These are phyloP conservation scores for Paramormyrops kingsleyae DNA, from an alignment of 2,113 vertebrate species.

Conservation along the genomic window DNA sequence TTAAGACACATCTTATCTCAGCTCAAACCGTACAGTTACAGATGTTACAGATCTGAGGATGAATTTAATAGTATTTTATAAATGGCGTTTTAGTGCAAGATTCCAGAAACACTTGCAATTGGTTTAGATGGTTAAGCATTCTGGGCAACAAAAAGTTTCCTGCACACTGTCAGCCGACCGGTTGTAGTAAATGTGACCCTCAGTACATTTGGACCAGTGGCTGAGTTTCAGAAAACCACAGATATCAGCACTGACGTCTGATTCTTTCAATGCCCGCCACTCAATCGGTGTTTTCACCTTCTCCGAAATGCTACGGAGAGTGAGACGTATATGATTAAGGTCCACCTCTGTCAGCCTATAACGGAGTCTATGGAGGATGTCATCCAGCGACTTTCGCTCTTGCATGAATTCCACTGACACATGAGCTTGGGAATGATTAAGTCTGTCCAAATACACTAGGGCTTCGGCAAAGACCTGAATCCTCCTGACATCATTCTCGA, in stretches of 20 bases:
- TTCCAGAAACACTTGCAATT: neutral
- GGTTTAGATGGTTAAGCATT: neutral
- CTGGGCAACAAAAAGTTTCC: conserved; percentile 16
- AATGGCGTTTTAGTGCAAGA: neutral
- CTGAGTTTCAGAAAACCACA: conserved; percentile 10
- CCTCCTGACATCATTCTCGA: neutral
- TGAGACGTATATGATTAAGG: neutral
- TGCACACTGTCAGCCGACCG: neutral
- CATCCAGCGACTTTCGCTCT: neutral
- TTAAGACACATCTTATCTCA: neutral
- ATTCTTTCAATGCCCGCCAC: neutral
- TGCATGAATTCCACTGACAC: neutral
- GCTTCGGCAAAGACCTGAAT: conserved; percentile 14
- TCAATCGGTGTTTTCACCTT: neutral
- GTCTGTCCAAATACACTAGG: neutral
- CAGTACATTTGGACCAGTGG: conserved; percentile 22
- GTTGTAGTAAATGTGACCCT: conserved; percentile 15
- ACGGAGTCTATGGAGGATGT: neutral
- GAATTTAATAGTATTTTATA: neutral
- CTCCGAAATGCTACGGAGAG: neutral
- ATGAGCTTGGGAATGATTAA: neutral
- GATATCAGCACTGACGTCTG: neutral
- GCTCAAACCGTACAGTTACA: neutral
- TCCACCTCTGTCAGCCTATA: neutral
- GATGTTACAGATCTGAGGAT: neutral